Conservation (phyloP, 1,140 invertebrate genomes). For the Andricus grossulariae region DNA sequence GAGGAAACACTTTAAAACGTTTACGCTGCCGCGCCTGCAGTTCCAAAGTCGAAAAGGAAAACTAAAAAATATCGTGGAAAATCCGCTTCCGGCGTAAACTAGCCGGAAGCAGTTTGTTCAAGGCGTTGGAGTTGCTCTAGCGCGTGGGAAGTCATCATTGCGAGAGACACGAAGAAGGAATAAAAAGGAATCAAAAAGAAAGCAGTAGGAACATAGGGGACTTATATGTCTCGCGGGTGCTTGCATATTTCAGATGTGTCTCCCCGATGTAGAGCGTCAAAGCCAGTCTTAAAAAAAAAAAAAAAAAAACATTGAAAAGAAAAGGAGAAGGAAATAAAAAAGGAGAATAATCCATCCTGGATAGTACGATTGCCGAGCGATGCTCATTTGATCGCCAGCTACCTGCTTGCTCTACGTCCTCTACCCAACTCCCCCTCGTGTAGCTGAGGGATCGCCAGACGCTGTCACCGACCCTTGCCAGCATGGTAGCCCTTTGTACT, state of each 20-base stretch:
- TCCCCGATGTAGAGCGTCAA: background rate
- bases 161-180: slow-evolving; percentile 1
- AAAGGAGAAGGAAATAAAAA: background rate
- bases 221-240: slow-evolving; percentile 27
- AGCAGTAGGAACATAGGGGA: slow-evolving; percentile 11
- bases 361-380: background rate
- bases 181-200: slow-evolving; percentile 2
- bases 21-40: slow-evolving; percentile 29
- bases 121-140: slow-evolving; percentile 12
- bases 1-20: slow-evolving; percentile 27
- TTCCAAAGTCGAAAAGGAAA: slow-evolving; percentile 32
- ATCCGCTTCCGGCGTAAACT: slow-evolving; percentile 19
- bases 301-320: background rate
- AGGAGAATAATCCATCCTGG: background rate
- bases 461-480: too few relatives aligned
- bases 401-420: too few relatives aligned
- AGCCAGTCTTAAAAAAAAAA: background rate
- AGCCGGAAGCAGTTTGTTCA: slow-evolving; percentile 28
- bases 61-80: slow-evolving; percentile 33
- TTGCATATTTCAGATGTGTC: slow-evolving; percentile 18
- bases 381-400: too few relatives aligned
- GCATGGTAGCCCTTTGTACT: too few relatives aligned
- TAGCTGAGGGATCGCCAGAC: too few relatives aligned
- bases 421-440: too few relatives aligned
- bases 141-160: background rate